Conservation (phyloP, 2,797 vertebrate species). For the Amphiprion clarkii region DNA sequence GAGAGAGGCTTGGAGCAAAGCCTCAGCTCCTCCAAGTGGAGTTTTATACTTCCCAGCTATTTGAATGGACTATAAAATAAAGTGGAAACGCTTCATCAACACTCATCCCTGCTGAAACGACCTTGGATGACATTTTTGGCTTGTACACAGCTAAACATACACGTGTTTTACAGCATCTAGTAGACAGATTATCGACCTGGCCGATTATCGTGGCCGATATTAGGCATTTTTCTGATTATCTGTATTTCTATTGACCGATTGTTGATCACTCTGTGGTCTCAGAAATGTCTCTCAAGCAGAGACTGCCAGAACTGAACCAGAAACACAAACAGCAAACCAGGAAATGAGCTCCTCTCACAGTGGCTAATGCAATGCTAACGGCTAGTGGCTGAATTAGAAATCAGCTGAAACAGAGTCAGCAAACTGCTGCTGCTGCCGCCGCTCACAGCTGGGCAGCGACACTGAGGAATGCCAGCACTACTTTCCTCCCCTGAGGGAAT, state of each 20-base stretch:
- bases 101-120: constrained; percentile 8
- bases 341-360: no score
- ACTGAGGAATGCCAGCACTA: neutral
- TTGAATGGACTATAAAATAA: constrained; percentile 49
- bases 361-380: no score
- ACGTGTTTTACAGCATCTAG: neutral
- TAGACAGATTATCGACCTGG: no score
- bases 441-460: constrained; percentile 23
- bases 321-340: no score
- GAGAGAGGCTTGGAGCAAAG: constrained; percentile 41
- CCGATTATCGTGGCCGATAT: no score
- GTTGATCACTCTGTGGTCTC: no score
- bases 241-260: no score
- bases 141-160: neutral
- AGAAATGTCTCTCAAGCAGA: no score
- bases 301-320: no score
- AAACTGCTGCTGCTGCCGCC: neutral
- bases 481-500: constrained; percentile 27
- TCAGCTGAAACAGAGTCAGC: neutral
- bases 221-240: no score
- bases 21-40: constrained; percentile 25
- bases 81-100: constrained; percentile 35
- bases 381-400: no score
- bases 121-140: constrained; percentile 12
- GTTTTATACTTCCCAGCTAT: constrained; percentile 42